These are phyloP conservation scores for Thomomys bottae DNA, from an alignment of 2,113 vertebrate species.

Conservation along the genomic window DNA sequence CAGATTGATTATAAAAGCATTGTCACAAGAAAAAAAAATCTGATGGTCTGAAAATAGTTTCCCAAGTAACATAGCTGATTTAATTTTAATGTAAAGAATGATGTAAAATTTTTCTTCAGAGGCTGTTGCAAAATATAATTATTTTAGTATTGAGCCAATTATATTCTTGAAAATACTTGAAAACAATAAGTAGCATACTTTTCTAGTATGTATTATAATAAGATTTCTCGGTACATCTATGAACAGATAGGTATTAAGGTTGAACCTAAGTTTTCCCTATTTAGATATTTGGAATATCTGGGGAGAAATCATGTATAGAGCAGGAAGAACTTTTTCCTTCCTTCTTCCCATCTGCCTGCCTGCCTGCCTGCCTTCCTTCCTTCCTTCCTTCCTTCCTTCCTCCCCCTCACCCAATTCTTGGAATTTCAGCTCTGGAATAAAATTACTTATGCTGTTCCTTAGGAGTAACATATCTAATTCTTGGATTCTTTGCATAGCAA, in stretches of 20 bases:
- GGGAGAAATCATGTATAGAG: neutral
- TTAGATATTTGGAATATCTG: neutral
- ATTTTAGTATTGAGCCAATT: neutral
- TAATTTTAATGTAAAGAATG: conserved; percentile 25
- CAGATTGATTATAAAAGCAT: neutral
- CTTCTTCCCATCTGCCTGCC: no score
- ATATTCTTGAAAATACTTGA: neutral
- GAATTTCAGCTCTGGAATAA: neutral
- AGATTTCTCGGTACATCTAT: neutral
- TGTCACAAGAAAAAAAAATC: conserved; percentile 36
- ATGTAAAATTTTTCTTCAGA: neutral
- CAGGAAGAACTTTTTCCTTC: neutral
- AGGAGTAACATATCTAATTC: neutral
- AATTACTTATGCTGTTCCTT: neutral
- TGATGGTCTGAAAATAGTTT: conserved; percentile 1
- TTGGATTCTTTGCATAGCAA: neutral
- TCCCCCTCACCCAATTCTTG: no score
- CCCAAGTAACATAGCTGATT: neutral
- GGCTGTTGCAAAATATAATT: conserved; percentile 2
- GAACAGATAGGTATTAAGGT: neutral
- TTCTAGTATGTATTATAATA: neutral
- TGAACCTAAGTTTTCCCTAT: neutral
- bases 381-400: neutral
- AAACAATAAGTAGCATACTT: neutral
- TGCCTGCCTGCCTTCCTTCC: no score